A percentile compares a stretch with the other conserved stretches of the same genome.
phyloP scores from a whole-genome alignment of 2,888 invertebrate species.

The Hypomecis atomaria region DNA sequence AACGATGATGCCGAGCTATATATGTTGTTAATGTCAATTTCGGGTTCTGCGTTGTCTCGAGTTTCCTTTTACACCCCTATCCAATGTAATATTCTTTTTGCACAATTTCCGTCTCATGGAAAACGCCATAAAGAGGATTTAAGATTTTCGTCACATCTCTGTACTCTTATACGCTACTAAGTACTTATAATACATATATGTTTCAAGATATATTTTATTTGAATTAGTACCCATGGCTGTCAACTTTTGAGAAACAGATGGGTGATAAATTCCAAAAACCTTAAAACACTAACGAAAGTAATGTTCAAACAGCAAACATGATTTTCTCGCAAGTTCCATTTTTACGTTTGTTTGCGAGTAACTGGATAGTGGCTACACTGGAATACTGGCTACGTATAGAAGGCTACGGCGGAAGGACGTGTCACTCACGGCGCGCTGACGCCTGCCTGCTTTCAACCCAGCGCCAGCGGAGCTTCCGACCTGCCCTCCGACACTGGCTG shows the following conservation, averaged over 20 bases:
- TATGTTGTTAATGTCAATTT: conserved; percentile 16
- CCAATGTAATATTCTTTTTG: conserved; percentile 4
- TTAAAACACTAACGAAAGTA: not conserved
- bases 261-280: no score
- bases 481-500: conserved; percentile 69
- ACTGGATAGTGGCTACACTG: conserved; percentile 53
- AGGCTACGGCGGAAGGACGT: conserved; percentile 77
- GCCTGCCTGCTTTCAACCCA: conserved; percentile 74
- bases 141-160: not conserved
- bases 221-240: no score
- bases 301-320: not conserved
- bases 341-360: conserved; percentile 54
- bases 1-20: conserved; percentile 42
- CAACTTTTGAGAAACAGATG: no score
- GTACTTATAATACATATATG: no score
- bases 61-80: conserved; percentile 11
- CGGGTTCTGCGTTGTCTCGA: conserved; percentile 10
- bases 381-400: conserved; percentile 53
- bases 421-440: conserved; percentile 73
- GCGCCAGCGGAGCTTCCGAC: conserved; percentile 73
- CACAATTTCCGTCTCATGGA: not conserved
- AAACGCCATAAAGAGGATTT: conserved; percentile 1
- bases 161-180: not conserved
- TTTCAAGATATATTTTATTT: no score
- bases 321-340: conserved; percentile 15